These are phyloP conservation scores for Scelioninae gen. 1 DNA, from an alignment of 2,888 invertebrate species.

Conservation along the genomic window DNA sequence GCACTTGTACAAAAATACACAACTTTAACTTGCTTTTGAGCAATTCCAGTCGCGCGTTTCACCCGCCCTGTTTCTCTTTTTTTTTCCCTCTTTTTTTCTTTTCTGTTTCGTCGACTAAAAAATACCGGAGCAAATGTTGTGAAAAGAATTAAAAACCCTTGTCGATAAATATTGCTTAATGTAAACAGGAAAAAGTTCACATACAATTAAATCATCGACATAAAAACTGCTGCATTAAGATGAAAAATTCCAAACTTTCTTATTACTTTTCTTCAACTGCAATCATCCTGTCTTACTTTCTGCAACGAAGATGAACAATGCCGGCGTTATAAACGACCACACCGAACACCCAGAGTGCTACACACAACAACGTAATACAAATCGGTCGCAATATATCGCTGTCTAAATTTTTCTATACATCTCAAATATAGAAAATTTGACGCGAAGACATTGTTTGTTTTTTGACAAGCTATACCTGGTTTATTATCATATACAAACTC, in stretches of 20 bases:
- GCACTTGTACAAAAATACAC: slow-evolving; percentile 22
- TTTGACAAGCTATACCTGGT: no score
- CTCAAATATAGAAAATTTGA: slow-evolving; percentile 6
- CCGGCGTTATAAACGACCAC: slow-evolving; percentile 7
- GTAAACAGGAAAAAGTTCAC: neutral
- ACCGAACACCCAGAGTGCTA: slow-evolving; percentile 4
- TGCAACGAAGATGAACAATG: neutral
- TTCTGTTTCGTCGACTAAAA: neutral
- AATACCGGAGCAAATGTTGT: neutral
- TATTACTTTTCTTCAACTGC: slow-evolving; percentile 6
- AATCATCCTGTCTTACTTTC: neutral
- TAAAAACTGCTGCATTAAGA: neutral
- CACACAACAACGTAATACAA: slow-evolving; percentile 4
- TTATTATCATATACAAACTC: no score
- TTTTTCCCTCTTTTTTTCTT: neutral
- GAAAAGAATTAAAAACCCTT: neutral
- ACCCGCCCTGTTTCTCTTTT: no score
- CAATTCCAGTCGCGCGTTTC: slow-evolving; percentile 13
- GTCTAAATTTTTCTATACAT: slow-evolving; percentile 9
- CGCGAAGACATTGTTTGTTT: neutral
- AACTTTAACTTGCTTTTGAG: slow-evolving; percentile 33
- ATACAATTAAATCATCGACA: neutral
- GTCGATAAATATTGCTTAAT: neutral
- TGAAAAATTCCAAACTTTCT: neutral
- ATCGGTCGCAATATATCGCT: slow-evolving; percentile 3